A percentile compares a stretch with the other conserved stretches of the same genome.
Conservation (phyloP, 2,888 invertebrate genomes). For the Callyntrura sp. region DNA sequence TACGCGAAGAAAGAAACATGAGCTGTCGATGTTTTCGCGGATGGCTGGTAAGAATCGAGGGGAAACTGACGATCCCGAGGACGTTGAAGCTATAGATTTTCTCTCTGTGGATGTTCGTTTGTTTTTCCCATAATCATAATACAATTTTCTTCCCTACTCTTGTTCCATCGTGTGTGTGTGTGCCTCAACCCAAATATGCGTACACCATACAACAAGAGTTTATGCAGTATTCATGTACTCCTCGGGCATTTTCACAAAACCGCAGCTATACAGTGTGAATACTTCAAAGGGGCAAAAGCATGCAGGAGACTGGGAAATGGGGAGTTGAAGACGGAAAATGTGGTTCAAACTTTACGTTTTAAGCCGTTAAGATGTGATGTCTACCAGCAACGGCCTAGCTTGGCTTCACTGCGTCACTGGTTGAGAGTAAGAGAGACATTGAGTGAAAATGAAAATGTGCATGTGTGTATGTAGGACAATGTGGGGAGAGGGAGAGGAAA, state of each 20-base stretch:
- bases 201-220: constrained; percentile 10
- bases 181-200: constrained; percentile 14
- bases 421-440: constrained; percentile 36
- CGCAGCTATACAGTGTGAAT: not conserved
- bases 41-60: constrained; percentile 40
- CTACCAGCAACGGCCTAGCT: not conserved
- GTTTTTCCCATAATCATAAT: constrained; percentile 44
- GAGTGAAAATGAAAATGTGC: constrained; percentile 59
- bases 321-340: constrained; percentile 1
- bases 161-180: not conserved
- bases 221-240: constrained; percentile 51
- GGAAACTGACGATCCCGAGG: not conserved
- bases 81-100: not conserved
- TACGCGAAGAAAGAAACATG: constrained; percentile 51
- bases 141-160: not conserved
- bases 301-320: not conserved
- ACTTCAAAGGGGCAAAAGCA: not conserved
- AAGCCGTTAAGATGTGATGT: constrained; percentile 42
- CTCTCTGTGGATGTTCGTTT: constrained; percentile 30
- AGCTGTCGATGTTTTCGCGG: constrained; percentile 71
- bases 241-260: constrained; percentile 46
- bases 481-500: not conserved
- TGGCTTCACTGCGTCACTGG: not conserved
- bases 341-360: constrained; percentile 34
- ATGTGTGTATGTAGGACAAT: constrained; percentile 42